Evolutionary conservation across 2,888 invertebrate species (phyloP).

Genomic region (Lucinisca nassula): DNA sequence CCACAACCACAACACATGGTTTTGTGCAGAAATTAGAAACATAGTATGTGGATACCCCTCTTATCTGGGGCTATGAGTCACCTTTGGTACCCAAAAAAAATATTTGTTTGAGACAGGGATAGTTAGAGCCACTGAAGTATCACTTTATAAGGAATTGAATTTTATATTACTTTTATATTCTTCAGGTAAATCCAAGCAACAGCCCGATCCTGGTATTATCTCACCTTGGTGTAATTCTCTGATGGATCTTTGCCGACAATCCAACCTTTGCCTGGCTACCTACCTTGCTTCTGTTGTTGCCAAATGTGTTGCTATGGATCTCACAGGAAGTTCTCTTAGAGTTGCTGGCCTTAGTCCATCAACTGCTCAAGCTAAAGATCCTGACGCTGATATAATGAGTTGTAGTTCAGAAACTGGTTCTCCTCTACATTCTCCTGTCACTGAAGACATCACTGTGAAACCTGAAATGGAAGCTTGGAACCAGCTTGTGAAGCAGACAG

Average conservation of each 20-base stretch:
- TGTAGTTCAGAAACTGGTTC: constrained; percentile 48
- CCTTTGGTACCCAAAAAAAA: background rate
- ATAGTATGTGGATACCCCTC: no score
- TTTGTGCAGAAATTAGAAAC: no score
- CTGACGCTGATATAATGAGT: constrained; percentile 83
- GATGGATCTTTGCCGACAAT: constrained; percentile 92
- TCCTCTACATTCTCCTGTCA: constrained; percentile 2
- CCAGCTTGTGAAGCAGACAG: constrained; percentile 95
- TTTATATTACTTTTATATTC: background rate
- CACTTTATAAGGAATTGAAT: background rate
- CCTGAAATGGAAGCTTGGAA: constrained; percentile 96
- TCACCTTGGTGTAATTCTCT: constrained; percentile 95
- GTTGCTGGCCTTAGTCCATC: constrained; percentile 5
- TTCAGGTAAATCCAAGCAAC: constrained; percentile 87
- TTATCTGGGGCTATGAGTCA: no score
- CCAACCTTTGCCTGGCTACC: constrained; percentile 93
- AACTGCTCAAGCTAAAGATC: constrained; percentile 75
- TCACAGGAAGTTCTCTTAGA: constrained; percentile 55
- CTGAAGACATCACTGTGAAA: background rate
- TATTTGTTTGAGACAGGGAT: no score
- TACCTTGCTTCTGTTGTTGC: constrained; percentile 95
- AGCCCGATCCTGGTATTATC: constrained; percentile 91
- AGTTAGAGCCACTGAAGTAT: no score
- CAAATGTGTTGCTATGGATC: constrained; percentile 90
- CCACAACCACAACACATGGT: no score